phyloP scores from a whole-genome alignment of 2,888 invertebrate species.

The Cosmia trapezina region DNA sequence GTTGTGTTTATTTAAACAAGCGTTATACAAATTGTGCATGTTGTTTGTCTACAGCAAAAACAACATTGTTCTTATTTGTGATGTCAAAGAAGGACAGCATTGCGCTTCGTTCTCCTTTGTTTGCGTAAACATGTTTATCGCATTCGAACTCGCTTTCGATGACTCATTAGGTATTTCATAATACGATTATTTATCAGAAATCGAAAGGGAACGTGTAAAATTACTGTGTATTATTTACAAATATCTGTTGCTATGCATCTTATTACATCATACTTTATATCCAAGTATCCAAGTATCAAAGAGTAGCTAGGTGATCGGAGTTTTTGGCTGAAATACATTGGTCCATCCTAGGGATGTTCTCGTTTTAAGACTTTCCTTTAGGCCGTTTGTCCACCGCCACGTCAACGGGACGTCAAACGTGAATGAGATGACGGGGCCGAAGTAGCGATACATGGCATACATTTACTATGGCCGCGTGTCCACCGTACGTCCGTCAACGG shows the following conservation, averaged over 20 bases:
- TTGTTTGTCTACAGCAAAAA: slow-evolving; percentile 20
- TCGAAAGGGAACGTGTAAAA: slow-evolving; percentile 15
- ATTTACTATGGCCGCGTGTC: too few species aligned
- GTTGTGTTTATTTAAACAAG: slow-evolving; percentile 19
- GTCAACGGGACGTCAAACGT: too few species aligned
- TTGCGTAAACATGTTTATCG: slow-evolving; percentile 60
- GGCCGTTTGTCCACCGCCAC: too few species aligned
- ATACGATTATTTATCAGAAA: slow-evolving; percentile 35
- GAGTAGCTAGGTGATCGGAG: background rate
- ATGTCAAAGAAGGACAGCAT: slow-evolving; percentile 45
- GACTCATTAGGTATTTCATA: slow-evolving; percentile 47
- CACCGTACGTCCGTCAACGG: too few species aligned
- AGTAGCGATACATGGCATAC: too few species aligned
- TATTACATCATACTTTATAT: background rate
- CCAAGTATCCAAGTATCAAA: background rate
- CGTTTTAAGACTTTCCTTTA: too few species aligned
- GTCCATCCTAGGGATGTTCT: background rate
- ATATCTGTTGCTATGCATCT: background rate
- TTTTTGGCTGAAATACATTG: background rate
- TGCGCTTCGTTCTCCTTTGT: slow-evolving; percentile 36
- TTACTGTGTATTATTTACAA: slow-evolving; percentile 2
- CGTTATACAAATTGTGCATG: background rate
- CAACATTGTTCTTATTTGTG: slow-evolving; percentile 37
- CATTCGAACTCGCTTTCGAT: slow-evolving; percentile 38
- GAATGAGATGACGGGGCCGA: too few species aligned